A percentile compares a stretch with the other conserved stretches of the same genome.
These are phyloP conservation scores for Onychomys arenicola DNA, from an alignment of 2,797 vertebrate species.

Conservation along the genomic window DNA sequence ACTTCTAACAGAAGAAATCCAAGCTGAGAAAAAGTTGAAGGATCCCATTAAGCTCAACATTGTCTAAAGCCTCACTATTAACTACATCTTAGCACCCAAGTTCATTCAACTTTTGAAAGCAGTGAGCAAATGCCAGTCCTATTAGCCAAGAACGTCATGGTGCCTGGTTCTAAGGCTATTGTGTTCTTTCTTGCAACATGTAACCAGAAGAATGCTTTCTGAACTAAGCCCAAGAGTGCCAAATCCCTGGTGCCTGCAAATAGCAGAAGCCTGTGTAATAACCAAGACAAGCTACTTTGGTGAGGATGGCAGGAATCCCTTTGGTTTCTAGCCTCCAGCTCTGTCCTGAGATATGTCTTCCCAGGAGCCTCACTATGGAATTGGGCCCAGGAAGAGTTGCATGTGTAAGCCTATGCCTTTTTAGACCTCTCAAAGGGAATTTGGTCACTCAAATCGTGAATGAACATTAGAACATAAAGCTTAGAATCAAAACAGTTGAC, in stretches of 20 bases:
- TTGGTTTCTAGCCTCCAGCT: slow-evolving; percentile 32
- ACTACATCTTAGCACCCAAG: slow-evolving; percentile 5
- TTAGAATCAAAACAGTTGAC: slow-evolving; percentile 4
- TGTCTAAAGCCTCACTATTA: slow-evolving; percentile 42
- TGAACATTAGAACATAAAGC: not conserved
- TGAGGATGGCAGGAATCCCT: slow-evolving; percentile 3
- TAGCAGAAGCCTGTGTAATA: slow-evolving; percentile 26
- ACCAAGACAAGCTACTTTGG: not conserved
- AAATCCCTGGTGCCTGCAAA: slow-evolving; percentile 47
- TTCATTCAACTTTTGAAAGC: slow-evolving; percentile 15
- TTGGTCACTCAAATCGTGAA: slow-evolving; percentile 11
- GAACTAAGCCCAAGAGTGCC: not conserved
- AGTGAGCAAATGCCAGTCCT: not conserved
- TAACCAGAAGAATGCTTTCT: slow-evolving; percentile 57
- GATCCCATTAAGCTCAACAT: not conserved
- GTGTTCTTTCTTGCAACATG: not conserved
- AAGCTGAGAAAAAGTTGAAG: not conserved
- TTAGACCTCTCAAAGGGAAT: not conserved
- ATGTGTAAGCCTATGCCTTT: not conserved
- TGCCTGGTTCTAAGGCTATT: not conserved
- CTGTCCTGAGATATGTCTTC: not conserved
- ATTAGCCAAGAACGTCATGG: not conserved
- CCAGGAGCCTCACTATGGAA: not conserved
- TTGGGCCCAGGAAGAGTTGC: not conserved
- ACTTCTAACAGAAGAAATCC: not conserved